Evolutionary conservation across 1,140 invertebrate species (phyloP), one percentile per base, ranked within the genome.

Genomic region (Bombus ignitus): DNA sequence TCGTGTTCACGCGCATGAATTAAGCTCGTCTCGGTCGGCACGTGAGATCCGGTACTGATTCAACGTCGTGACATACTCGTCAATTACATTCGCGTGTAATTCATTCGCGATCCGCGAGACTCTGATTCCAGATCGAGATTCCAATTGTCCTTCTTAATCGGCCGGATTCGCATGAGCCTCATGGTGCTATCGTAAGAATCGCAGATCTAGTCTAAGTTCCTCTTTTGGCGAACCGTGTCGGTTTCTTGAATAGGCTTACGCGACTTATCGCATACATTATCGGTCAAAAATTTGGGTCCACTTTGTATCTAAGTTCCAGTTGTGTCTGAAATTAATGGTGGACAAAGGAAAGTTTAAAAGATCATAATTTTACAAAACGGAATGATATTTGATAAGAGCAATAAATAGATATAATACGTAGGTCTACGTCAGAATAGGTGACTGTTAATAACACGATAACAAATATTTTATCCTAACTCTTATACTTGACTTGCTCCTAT

Each of bases 1-100:
- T 39, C 73, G 28, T 37, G 35, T 82, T 37, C 32, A 44, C 37
- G 66, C 22, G 73, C 77, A 81, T 70, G 57, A 70, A 81, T 81
- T 66, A 44, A 25, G 44, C 70, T 81, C 44, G 71, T 74, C 77
- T 74, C 39, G 15, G 15, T 9, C 10, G 77, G 59, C 83, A 74
- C 78, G 77, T 81, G 78, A 85, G 83, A 74, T 85, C 83, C 78
- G 78, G 78, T 71, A 73, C 44, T 74, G 83, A 85, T 85, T 85
- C 77, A 85, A 42, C 82, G 35, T 18, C 22, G 53, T 62, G 5
- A 15, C 32, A 42, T 42, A 28, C 66, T 81, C 57, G 44, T 74
- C 78, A 42, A 81, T 74, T 81, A 85, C 70, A 39, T 62, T 85
- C 32, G n/a, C 59, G 70, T n/a, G 66, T 81, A 65, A 85, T 85